These are phyloP conservation scores for Hydraecia micacea DNA, from an alignment of 2,888 invertebrate species.

Conservation along the genomic window DNA sequence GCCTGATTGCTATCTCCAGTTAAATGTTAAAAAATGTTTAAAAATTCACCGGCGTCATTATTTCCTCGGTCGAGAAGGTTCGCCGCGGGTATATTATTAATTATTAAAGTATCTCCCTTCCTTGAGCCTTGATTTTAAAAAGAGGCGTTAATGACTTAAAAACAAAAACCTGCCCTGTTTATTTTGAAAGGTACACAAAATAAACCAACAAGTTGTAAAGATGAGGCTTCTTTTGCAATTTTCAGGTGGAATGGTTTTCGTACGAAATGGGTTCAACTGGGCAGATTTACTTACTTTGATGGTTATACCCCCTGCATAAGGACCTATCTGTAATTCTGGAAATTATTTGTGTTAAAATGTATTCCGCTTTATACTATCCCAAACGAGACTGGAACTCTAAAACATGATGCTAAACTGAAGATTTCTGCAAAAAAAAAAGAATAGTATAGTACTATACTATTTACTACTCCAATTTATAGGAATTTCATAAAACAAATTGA, in stretches of 20 bases:
- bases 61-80: constrained; percentile 71
- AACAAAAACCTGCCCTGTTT: constrained; percentile 63
- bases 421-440: neutral
- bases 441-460: neutral
- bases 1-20: constrained; percentile 71
- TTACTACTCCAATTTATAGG: neutral
- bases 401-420: neutral
- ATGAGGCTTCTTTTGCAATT: constrained; percentile 44
- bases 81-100: constrained; percentile 77
- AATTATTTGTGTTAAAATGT: constrained; percentile 9
- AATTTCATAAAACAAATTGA: neutral
- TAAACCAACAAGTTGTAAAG: constrained; percentile 54
- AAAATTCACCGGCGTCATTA: constrained; percentile 79
- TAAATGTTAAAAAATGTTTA: constrained; percentile 80
- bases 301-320: neutral
- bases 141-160: constrained; percentile 75
- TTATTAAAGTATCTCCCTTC: constrained; percentile 76
- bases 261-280: constrained; percentile 33
- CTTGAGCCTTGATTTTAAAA: constrained; percentile 72
- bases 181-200: constrained; percentile 52
- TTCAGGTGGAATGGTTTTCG: constrained; percentile 40
- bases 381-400: neutral
- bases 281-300: constrained; percentile 25
- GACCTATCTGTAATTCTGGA: neutral
- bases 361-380: neutral